Evolutionary conservation across 2,888 invertebrate species (phyloP).

Genomic region (Lissonota sp.): DNA sequence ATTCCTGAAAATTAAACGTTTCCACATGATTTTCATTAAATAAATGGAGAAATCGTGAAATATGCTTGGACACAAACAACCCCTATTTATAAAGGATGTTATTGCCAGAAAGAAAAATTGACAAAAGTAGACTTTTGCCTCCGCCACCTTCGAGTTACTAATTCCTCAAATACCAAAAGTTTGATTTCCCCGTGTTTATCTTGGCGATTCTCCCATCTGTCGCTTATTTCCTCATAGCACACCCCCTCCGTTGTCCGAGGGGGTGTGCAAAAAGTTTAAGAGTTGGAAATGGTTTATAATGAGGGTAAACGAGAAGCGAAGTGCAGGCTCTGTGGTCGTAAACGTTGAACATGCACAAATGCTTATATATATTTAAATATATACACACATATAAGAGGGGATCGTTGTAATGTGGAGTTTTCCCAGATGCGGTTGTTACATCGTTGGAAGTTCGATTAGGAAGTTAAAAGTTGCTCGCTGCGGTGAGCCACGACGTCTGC

Average conservation of each 20-base stretch:
- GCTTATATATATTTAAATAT: conserved; percentile 6
- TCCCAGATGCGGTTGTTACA: conserved; percentile 57
- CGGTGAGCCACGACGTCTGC: conserved; percentile 47
- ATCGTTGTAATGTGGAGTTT: conserved; percentile 47
- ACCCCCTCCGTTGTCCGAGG: too few species aligned
- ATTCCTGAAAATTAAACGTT: too few species aligned
- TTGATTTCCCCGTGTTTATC: too few species aligned
- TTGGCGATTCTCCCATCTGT: too few species aligned
- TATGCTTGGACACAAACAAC: too few species aligned
- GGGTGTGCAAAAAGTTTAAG: too few species aligned
- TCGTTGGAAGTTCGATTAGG: conserved; percentile 61
- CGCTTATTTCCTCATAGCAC: too few species aligned
- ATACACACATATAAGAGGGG: not conserved
- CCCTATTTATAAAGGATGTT: too few species aligned
- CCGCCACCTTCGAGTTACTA: not conserved
- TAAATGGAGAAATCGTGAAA: too few species aligned
- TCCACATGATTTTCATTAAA: too few species aligned
- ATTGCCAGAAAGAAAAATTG: too few species aligned
- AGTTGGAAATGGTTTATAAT: conserved; percentile 22
- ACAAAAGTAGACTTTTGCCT: not conserved
- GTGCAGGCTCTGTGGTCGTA: conserved; percentile 29
- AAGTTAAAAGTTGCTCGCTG: conserved; percentile 61
- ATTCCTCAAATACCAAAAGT: not conserved
- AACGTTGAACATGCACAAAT: conserved; percentile 18
- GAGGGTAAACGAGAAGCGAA: conserved; percentile 36